Base-by-base conservation (phyloP, 2,797 vertebrate species). In the Pangasius djambal region DNA sequence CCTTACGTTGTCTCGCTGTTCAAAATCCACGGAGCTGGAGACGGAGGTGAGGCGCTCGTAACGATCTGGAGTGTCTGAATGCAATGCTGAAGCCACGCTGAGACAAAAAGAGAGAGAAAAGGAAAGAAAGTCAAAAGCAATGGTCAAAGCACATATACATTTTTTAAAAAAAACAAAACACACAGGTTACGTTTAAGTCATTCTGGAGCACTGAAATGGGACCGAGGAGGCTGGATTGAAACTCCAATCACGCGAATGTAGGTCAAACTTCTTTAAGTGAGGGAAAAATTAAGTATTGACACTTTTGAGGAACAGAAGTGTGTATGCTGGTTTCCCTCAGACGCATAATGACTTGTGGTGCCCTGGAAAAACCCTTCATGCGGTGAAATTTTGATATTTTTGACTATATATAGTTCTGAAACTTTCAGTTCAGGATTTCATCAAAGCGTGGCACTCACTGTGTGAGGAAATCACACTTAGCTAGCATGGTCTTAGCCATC, bases 21-120 rank as follows among this genome's bases (percentile, higher is more conserved):
- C 98, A 1, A 99, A 98, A 95, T 99, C 98, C 13, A 99, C 97
- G 0, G 98, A 99, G 94, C 97, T 98, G 95, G 98, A 99, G 89
- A 99, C 98, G 0, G 98, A 99, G 6, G 98, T 99, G 93, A 99
- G 98, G 20, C 98, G 98, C 88, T 99, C 98, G 0, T 99, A 99
- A 63, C 97, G 97, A 94, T 99, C 98, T 0, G 98, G 98, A 59
- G 96, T 98, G 92, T 99, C 98, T 0, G 97, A 98, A 88, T 98
- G 98, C 94, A 99, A 95, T 83, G 98, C 98, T 0, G 98, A 99
- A 83, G 97, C 98, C 95, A 99, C 97, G 3, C 98, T 99, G 90
- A 50, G 20, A 22, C 20, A 86, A 59, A 88, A 10, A 57, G 6
- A 83, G 6, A 91, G 13, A 88, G 52, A n/a, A 79, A 82, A 75